Evolutionary conservation across 2,888 invertebrate genomes (phyloP).

Genomic region (Thecophora atra): DNA sequence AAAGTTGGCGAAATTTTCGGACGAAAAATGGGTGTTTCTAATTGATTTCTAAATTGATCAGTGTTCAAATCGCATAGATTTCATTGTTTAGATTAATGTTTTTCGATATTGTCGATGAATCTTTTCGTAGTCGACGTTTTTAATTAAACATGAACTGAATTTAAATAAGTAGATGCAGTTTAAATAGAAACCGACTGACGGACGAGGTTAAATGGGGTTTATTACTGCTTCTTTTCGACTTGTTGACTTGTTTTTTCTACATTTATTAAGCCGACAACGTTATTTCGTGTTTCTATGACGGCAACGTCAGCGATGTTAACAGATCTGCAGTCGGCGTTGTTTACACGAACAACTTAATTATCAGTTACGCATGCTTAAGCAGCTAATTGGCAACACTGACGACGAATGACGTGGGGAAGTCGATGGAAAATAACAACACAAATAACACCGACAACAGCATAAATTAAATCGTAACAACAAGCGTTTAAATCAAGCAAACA

Average conservation of each 20-base stretch:
- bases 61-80: too few relatives aligned
- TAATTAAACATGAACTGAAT: too few relatives aligned
- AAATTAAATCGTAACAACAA: conserved; percentile 8
- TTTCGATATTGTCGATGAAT: too few relatives aligned
- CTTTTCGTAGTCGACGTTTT: too few relatives aligned
- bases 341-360: conserved; percentile 17
- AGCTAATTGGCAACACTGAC: conserved; percentile 24
- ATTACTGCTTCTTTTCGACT: background rate
- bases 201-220: background rate
- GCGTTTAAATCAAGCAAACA: conserved; percentile 13
- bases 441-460: conserved; percentile 11
- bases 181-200: too few relatives aligned
- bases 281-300: background rate
- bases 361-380: conserved; percentile 12
- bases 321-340: background rate
- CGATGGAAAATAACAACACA: background rate
- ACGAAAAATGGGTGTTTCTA: too few relatives aligned
- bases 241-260: too few relatives aligned
- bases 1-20: too few relatives aligned
- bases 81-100: too few relatives aligned
- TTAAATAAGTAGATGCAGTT: too few relatives aligned
- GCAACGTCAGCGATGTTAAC: background rate
- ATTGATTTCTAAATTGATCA: too few relatives aligned
- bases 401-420: background rate
- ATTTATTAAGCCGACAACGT: too few relatives aligned